A percentile compares a stretch with the other conserved stretches of the same genome.
Evolutionary conservation across 2,888 invertebrate genomes (phyloP).

Genomic region (Darwinula stevensoni): DNA sequence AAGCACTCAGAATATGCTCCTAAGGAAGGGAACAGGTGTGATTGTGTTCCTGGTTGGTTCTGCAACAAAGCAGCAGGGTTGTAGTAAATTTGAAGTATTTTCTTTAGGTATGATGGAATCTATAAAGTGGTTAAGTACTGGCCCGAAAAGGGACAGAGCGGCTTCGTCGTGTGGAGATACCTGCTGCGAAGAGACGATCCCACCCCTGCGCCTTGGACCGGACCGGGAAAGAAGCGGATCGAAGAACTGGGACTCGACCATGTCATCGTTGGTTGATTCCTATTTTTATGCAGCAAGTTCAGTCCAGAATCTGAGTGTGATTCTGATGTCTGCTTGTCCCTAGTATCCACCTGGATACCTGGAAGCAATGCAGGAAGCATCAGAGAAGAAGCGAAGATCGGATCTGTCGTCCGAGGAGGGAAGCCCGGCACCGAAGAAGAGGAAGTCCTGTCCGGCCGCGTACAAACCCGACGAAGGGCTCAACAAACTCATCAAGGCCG

Average conservation of each 20-base stretch:
- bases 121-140: slow-evolving; percentile 63
- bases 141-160: slow-evolving; percentile 41
- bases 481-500: slow-evolving; percentile 24
- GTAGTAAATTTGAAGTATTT: not conserved
- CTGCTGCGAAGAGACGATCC: slow-evolving; percentile 43
- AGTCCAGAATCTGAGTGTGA: not conserved
- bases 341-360: slow-evolving; percentile 41
- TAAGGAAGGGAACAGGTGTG: slow-evolving; percentile 22
- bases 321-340: slow-evolving; percentile 8
- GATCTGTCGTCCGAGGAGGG: too few species aligned
- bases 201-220: slow-evolving; percentile 45
- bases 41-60: too few species aligned
- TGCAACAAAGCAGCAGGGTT: not conserved
- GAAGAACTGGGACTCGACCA: slow-evolving; percentile 17
- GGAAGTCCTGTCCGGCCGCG: slow-evolving; percentile 13
- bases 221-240: slow-evolving; percentile 26
- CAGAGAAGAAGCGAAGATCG: slow-evolving; percentile 9
- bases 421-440: too few species aligned
- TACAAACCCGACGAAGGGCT: slow-evolving; percentile 20
- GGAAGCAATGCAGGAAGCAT: slow-evolving; percentile 20
- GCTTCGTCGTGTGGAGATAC: slow-evolving; percentile 50
- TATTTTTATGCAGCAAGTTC: not conserved
- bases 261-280: slow-evolving; percentile 12
- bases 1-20: slow-evolving; percentile 52
- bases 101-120: slow-evolving; percentile 39